These are phyloP conservation scores for Oreotrochilus melanogaster DNA, from an alignment of 2,113 vertebrate species.

Conservation along the genomic window DNA sequence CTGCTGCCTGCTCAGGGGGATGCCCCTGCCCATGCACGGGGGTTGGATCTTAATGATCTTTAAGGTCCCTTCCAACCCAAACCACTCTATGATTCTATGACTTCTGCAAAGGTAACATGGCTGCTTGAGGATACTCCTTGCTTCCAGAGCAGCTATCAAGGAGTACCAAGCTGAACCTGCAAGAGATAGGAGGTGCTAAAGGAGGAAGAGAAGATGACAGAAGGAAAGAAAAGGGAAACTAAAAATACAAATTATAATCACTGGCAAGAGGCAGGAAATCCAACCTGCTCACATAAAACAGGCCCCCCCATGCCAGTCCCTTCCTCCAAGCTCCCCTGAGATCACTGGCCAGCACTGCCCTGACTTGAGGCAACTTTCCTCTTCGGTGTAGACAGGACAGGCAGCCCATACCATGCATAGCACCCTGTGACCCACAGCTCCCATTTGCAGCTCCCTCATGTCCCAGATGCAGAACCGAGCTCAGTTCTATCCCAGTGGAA, in stretches of 20 bases:
- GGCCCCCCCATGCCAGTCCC: background rate
- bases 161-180: background rate
- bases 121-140: background rate
- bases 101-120: background rate
- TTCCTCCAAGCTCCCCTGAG: background rate
- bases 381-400: background rate
- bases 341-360: background rate
- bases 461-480: background rate
- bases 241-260: background rate
- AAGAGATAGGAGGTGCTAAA: background rate
- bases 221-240: background rate
- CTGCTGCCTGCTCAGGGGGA: background rate
- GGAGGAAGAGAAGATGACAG: background rate
- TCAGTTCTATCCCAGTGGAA: background rate
- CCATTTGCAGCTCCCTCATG: background rate
- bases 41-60: too few species aligned
- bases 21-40: too few species aligned
- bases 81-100: background rate
- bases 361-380: background rate
- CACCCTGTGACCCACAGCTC: background rate
- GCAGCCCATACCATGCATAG: background rate
- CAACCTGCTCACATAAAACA: accelerated
- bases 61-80: too few species aligned
- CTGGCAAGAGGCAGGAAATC: background rate
- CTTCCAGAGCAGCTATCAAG: background rate